These are phyloP conservation scores for Bungarus multicinctus DNA, from an alignment of 2,113 vertebrate genomes.

Conservation along the genomic window DNA sequence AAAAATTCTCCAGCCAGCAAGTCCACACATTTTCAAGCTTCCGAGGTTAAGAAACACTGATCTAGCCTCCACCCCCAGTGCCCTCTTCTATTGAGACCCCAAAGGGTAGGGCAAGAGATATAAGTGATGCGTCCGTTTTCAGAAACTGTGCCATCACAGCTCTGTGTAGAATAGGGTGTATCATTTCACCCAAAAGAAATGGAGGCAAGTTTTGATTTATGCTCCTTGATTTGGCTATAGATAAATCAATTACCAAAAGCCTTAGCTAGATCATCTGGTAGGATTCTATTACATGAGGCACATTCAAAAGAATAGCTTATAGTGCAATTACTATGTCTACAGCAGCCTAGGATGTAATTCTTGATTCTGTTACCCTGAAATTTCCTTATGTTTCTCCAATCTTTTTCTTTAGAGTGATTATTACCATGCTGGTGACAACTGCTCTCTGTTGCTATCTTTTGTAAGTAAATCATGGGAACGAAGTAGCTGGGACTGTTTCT, in stretches of 20 bases:
- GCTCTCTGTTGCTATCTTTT: slow-evolving; percentile 96
- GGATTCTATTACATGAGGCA: not conserved
- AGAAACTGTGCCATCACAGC: not conserved
- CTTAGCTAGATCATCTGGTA: not conserved
- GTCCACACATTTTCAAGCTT: not conserved
- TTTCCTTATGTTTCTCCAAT: accelerated
- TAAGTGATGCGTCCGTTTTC: not conserved
- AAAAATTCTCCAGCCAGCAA: not conserved
- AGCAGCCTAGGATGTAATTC: not conserved
- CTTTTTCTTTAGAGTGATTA: slow-evolving; percentile 80
- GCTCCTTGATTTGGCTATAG: not conserved
- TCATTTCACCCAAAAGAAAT: not conserved
- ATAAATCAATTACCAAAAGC: not conserved
- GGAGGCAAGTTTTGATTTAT: not conserved
- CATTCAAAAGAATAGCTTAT: not conserved
- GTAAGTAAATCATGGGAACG: slow-evolving; percentile 73
- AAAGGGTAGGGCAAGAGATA: not conserved
- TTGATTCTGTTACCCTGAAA: not conserved
- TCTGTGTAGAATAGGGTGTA: not conserved
- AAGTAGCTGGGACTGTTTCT: not conserved
- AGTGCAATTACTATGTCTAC: not conserved
- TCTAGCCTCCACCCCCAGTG: not conserved
- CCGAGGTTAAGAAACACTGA: not conserved
- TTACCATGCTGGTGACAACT: slow-evolving; percentile 93
- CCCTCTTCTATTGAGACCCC: not conserved